Evolutionary conservation across 1,140 invertebrate genomes (phyloP).

Genomic region (Lineus longissimus): DNA sequence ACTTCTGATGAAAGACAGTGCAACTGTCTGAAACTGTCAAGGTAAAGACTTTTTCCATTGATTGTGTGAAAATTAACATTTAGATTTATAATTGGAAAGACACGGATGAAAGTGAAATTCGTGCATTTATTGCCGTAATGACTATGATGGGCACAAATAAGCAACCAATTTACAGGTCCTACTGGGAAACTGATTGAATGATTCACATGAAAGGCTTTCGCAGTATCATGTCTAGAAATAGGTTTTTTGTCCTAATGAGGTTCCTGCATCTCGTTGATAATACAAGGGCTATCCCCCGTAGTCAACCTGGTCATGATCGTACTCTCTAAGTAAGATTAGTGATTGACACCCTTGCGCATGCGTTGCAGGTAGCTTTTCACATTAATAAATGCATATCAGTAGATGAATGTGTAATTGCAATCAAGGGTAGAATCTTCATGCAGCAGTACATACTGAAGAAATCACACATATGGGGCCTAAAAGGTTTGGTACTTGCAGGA

Average conservation of each 20-base stretch:
- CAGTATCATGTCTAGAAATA: not conserved
- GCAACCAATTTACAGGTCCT: not conserved
- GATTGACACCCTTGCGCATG: not conserved
- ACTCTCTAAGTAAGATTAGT: not conserved
- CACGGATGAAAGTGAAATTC: no score
- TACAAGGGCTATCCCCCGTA: not conserved
- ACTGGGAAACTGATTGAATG: not conserved
- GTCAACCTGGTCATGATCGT: not conserved
- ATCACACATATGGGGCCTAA: not conserved
- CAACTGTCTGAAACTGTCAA: no score
- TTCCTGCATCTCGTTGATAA: not conserved
- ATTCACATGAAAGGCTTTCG: not conserved
- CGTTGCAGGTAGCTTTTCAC: not conserved
- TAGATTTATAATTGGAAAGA: no score
- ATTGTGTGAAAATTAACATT: no score
- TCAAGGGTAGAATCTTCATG: not conserved
- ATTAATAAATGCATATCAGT: not conserved
- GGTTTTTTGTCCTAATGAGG: not conserved
- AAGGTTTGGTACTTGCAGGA: not conserved
- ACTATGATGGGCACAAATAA: no score
- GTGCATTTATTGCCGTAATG: no score
- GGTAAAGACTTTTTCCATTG: no score
- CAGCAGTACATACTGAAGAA: not conserved
- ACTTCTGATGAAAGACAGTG: no score
- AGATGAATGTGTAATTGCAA: not conserved